phyloP scores from a whole-genome alignment of 2,888 invertebrate species.

The Eucera pruinosa region DNA sequence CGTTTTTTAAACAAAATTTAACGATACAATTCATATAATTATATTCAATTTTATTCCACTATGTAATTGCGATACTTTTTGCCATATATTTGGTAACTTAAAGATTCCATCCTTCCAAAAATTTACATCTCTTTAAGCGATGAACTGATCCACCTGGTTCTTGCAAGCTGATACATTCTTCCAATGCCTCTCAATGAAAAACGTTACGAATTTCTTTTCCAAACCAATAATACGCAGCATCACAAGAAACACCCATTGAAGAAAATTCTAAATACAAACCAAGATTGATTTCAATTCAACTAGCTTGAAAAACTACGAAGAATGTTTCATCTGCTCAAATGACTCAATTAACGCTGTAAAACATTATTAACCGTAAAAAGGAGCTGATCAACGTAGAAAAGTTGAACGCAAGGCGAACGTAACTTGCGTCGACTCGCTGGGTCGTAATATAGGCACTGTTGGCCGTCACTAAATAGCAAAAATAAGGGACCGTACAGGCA shows the following conservation, averaged over 20 bases:
- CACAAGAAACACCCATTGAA: background rate
- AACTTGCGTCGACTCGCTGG: background rate
- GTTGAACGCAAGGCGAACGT: background rate
- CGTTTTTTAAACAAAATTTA: too few relatives aligned
- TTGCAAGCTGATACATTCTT: too few relatives aligned
- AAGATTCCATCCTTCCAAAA: too few relatives aligned
- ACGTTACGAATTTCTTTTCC: too few relatives aligned
- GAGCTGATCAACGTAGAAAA: background rate
- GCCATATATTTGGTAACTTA: too few relatives aligned
- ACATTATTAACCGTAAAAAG: background rate
- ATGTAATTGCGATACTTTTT: too few relatives aligned
- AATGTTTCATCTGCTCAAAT: background rate
- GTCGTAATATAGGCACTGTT: constrained; percentile 28
- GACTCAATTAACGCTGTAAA: background rate
- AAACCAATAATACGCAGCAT: too few relatives aligned
- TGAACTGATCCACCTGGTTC: too few relatives aligned
- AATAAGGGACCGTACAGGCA: constrained; percentile 33
- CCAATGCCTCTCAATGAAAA: too few relatives aligned
- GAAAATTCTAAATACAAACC: background rate
- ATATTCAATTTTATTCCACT: too few relatives aligned
- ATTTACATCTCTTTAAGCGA: too few relatives aligned
- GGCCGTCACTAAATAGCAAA: constrained; percentile 56
- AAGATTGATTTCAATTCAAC: background rate
- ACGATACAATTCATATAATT: too few relatives aligned
- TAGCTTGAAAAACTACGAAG: background rate